Evolutionary conservation across 2,113 vertebrate species (phyloP).

Genomic region (Mastomys coucha): DNA sequence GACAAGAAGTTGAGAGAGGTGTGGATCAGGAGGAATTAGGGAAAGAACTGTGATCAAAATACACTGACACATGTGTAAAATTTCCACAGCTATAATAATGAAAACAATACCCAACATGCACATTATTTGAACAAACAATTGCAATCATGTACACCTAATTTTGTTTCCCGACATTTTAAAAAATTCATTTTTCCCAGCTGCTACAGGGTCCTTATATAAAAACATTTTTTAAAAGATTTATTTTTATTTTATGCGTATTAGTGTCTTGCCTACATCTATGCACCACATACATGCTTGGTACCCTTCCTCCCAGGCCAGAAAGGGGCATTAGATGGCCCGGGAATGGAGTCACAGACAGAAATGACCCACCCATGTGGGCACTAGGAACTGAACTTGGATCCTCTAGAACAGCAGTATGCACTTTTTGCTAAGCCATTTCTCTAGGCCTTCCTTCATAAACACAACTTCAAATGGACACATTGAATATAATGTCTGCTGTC

Average conservation of each 20-base stretch:
- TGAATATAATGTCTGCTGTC: neutral
- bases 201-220: neutral
- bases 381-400: neutral
- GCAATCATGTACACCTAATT: neutral
- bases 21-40: neutral
- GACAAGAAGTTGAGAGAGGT: neutral
- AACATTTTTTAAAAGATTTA: neutral
- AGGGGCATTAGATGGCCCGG: neutral
- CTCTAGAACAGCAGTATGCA: neutral
- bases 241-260: neutral
- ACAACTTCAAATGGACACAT: neutral
- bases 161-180: constrained; percentile 25
- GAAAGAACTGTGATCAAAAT: neutral
- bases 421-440: neutral
- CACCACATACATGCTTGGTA: neutral
- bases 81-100: constrained; percentile 9
- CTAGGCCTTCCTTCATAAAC: neutral
- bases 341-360: neutral
- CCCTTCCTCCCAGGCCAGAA: neutral
- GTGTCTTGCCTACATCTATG: neutral
- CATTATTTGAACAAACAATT: constrained; percentile 1
- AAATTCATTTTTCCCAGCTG: neutral
- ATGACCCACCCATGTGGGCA: neutral
- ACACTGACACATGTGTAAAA: neutral
- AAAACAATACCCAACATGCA: neutral